These are phyloP conservation scores for Orycteropus afer DNA, from an alignment of 2,113 vertebrate genomes.

Conservation along the genomic window DNA sequence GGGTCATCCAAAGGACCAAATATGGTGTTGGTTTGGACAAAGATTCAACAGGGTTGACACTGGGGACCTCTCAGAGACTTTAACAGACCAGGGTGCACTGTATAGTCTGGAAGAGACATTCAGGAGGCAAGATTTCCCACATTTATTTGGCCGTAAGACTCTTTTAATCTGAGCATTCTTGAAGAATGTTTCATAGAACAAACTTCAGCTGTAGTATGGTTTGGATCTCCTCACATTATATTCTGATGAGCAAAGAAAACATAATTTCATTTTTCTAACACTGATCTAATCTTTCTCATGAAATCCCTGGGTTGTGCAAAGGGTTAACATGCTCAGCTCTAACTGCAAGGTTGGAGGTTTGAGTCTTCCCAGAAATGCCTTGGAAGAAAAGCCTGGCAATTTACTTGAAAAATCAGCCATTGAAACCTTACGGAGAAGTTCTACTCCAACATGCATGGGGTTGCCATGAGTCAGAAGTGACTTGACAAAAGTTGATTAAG, in stretches of 20 bases:
- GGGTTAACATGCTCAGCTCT: too few species aligned
- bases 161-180: background rate
- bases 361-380: too few species aligned
- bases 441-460: too few species aligned
- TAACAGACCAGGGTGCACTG: background rate
- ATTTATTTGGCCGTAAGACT: background rate
- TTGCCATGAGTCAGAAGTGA: too few species aligned
- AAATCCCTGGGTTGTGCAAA: too few species aligned
- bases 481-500: too few species aligned
- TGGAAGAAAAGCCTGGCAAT: too few species aligned
- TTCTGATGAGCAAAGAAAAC: background rate
- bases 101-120: background rate
- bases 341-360: too few species aligned
- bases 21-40: background rate
- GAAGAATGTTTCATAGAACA: background rate
- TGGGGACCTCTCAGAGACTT: background rate
- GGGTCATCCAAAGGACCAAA: background rate
- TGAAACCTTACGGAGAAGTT: too few species aligned
- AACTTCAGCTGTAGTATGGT: background rate
- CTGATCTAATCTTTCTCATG: background rate
- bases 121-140: fast-evolving
- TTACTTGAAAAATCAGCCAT: too few species aligned
- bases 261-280: background rate
- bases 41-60: background rate
- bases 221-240: background rate